These are phyloP conservation scores for Apodemus sylvaticus DNA, from an alignment of 2,113 vertebrate genomes.

Conservation along the genomic window DNA sequence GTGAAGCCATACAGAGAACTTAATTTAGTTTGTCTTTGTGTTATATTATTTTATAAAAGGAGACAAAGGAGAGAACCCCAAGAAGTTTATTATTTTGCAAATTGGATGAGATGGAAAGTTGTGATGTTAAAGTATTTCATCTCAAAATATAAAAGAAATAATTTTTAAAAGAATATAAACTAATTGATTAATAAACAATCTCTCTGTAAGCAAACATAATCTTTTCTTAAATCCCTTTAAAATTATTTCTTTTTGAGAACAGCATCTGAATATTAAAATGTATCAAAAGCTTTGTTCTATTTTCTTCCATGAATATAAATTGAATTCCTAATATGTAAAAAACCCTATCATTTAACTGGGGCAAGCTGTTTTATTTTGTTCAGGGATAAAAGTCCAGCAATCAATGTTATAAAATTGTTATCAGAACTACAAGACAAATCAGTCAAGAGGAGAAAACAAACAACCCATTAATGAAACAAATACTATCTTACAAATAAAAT, in stretches of 20 bases:
- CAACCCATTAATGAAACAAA: background rate
- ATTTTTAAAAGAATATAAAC: constrained; percentile 59
- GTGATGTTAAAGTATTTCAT: constrained; percentile 9
- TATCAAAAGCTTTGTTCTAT: background rate
- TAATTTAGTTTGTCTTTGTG: constrained; percentile 59
- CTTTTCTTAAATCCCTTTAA: background rate
- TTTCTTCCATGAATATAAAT: background rate
- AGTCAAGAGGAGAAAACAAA: background rate
- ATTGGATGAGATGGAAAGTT: background rate
- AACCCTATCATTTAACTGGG: background rate
- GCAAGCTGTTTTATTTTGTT: background rate
- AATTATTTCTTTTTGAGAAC: constrained; percentile 34
- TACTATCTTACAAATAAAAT: background rate
- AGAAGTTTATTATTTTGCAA: constrained; percentile 27
- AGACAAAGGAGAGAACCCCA: constrained; percentile 44
- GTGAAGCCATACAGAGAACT: constrained; percentile 26
- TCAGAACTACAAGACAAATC: background rate
- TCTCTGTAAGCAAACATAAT: constrained; percentile 27
- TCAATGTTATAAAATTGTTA: background rate
- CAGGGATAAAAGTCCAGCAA: background rate
- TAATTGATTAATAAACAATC: constrained; percentile 56
- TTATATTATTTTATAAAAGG: constrained; percentile 45
- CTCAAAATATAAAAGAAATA: constrained; percentile 41
- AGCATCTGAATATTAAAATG: constrained; percentile 31
- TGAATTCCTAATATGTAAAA: constrained; percentile 22